These are phyloP conservation scores for Sisor rabdophorus DNA, from an alignment of 2,113 vertebrate genomes.

Conservation along the genomic window DNA sequence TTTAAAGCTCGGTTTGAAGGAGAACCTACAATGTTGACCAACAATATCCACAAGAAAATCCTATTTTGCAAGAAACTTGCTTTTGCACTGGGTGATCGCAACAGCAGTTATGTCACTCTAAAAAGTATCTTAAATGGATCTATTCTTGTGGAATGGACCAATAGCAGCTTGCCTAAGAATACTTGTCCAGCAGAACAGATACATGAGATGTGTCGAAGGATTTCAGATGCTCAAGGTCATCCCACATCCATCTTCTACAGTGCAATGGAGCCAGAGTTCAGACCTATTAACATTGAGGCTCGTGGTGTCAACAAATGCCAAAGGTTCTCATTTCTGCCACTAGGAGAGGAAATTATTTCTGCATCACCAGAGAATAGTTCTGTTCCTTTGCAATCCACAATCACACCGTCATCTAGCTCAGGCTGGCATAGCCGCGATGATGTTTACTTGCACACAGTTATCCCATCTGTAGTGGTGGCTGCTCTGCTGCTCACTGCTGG, in stretches of 20 bases:
- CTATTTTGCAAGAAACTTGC: slow-evolving; percentile 87
- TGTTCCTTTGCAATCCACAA: slow-evolving; percentile 53
- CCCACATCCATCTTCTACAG: slow-evolving; percentile 74
- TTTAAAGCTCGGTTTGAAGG: slow-evolving; percentile 85
- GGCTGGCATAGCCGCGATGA: slow-evolving; percentile 85
- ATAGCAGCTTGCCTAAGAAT: slow-evolving; percentile 82
- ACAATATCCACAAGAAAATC: slow-evolving; percentile 86
- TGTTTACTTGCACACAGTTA: slow-evolving; percentile 91
- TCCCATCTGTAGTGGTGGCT: slow-evolving; percentile 90
- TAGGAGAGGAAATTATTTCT: slow-evolving; percentile 59
- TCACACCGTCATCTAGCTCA: slow-evolving; percentile 71
- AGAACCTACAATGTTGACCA: slow-evolving; percentile 73
- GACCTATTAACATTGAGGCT: slow-evolving; percentile 77
- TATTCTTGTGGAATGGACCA: slow-evolving; percentile 90
- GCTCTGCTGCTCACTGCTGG: slow-evolving; percentile 90
- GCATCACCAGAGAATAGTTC: slow-evolving; percentile 15
- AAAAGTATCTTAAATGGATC: slow-evolving; percentile 83
- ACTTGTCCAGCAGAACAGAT: slow-evolving; percentile 88
- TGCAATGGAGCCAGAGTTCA: slow-evolving; percentile 87
- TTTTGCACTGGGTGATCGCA: slow-evolving; percentile 84
- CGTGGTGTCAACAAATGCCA: slow-evolving; percentile 82
- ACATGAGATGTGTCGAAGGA: slow-evolving; percentile 73
- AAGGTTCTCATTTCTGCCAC: slow-evolving; percentile 79
- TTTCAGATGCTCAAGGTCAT: slow-evolving; percentile 76
- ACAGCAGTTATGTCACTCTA: slow-evolving; percentile 86